Conservation (phyloP, 2,797 vertebrate species). For the Sciurus carolinensis region DNA sequence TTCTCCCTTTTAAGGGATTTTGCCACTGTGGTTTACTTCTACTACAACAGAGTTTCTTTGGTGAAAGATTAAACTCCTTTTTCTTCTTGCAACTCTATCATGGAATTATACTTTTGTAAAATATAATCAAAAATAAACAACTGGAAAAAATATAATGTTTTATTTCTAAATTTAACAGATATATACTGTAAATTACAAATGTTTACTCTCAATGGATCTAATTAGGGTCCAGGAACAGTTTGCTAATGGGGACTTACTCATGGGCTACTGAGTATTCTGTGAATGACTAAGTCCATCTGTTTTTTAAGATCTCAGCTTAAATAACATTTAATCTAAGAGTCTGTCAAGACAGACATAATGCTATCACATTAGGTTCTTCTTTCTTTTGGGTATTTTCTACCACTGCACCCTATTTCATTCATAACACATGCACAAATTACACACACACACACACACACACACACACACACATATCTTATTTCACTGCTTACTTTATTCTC, state of each 20-base stretch:
- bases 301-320: background rate
- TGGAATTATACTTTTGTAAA: slow-evolving; percentile 38
- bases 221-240: background rate
- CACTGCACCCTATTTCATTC: background rate
- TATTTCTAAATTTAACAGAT: slow-evolving; percentile 33
- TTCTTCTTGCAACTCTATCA: background rate
- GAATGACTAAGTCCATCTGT: background rate
- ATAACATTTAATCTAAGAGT: background rate
- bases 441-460: no score
- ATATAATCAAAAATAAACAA: background rate
- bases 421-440: background rate
- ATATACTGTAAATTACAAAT: slow-evolving; percentile 54
- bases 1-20: background rate
- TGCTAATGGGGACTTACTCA: background rate
- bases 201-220: background rate
- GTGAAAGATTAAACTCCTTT: background rate
- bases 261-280: background rate
- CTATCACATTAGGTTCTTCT: background rate
- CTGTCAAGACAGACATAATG: background rate
- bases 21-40: background rate
- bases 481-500: background rate
- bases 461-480: background rate
- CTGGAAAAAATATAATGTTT: background rate
- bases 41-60: background rate
- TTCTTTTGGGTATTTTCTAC: background rate